Evolutionary conservation across 2,888 invertebrate species (phyloP), one percentile per base, ranked within the genome.

Genomic region (Dryomyza anilis): DNA sequence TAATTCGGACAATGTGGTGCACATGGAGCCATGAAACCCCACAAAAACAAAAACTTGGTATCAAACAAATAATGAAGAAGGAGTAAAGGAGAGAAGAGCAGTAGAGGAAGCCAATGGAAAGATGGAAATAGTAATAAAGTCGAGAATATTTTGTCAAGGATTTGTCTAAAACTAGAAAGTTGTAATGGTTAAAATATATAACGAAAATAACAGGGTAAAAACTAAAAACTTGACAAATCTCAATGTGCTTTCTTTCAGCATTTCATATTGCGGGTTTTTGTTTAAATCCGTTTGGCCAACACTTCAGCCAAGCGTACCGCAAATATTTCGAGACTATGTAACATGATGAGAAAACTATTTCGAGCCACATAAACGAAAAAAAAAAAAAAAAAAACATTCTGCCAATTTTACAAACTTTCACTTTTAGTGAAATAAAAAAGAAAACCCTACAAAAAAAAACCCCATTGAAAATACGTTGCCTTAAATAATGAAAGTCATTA

Each of bases 1-100:
- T 73, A 71, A 73, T 72, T 73, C 68, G 68, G 69, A 72, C 71
- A 72, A 69, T 70, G 73, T 10, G 2, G 21, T n/a, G 19, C 21
- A 33, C 6, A 50, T 25, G 30, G 33, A 4, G 19, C 33, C 30
- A 19, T 19, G 5, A 10, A 53, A 33, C 16, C n/a, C n/a, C 12
- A 30, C 12, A 33, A 36, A 33, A 4, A 55, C 23, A 55, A 30
- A 14, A 33, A 33, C 19, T 39, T 39, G 39, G 39, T n/a, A 12
- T 33, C 33, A 12, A 33, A 33, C 33, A 12, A 33, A 36, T 25
- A 33, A 33, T 30, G n/a, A 14, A 29, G 30, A 8, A 30, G n/a
- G 14, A 14, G 30, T n/a, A 53, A 29, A n/a, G 33, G 19, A 53
- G 52, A 29, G 19, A 23, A 29, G 19, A 19, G 21, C 19, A 55